Evolutionary conservation across 2,113 vertebrate genomes (phyloP), one percentile per base, ranked within the genome.

Genomic region (Calonectris borealis): DNA sequence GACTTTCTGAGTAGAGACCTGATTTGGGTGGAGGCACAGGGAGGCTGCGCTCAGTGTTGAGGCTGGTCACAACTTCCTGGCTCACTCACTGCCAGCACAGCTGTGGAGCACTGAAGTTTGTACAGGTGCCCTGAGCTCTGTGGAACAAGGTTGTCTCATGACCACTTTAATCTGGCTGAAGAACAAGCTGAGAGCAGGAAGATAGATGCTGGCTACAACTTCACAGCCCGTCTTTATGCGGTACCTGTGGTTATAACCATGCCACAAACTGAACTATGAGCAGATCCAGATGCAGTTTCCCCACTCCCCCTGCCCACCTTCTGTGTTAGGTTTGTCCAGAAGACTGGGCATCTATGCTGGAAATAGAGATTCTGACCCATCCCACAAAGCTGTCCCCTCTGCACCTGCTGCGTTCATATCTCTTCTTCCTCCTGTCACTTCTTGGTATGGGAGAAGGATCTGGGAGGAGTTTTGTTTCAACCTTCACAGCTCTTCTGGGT

Each of bases 251-350:
- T 64, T 77, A 65, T 42, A 88, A 61, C 58, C 10, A 1, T 58
- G 49, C 36, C 36, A 9, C 6, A 32, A 87, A 46, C 62, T 85
- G 51, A 73, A 31, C 26, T 36, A 10, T 16, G 46, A 88, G 51
- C 51, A 66, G n/a, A 76, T 31, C 16, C 44, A 72, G 71, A 62
- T 84, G 31, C 36, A 82, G 32, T 54, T 84, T 93, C 16, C 15
- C 42, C 11, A 1, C 10, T 73, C 6, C 17, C 7, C 6, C 54
- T 86, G 4, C 11, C 16, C 16, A 1, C 0, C 1, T 70, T 81
- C 32, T 75, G 11, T 49, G 29, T 52, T 44, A 31, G 25, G 15
- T 70, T 86, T 91, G 38, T 79, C 16, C n/a, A 75, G 69, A 93
- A 91, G 48, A 21, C 26, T 31, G 52, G 40, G 24, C 8, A 16